Percentiles rank a stretch among this genome's conserved stretches.
These are phyloP conservation scores for Ceyx erithaca DNA, from an alignment of 2,797 vertebrate species.

Conservation along the genomic window DNA sequence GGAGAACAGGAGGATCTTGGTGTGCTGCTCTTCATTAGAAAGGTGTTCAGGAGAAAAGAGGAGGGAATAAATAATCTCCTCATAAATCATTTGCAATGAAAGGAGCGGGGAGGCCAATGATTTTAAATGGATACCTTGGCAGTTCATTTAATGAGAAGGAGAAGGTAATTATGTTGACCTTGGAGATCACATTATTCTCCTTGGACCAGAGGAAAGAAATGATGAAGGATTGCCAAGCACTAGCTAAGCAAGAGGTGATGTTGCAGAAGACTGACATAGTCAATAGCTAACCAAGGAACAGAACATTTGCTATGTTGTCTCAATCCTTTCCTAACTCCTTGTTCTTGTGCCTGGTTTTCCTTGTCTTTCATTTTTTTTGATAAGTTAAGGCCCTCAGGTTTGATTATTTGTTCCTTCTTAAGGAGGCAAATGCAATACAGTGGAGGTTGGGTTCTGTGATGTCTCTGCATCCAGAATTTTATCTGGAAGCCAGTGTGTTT, in stretches of 20 bases:
- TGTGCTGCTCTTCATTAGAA: not conserved
- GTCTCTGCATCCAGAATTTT: not conserved
- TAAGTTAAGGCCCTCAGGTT: not conserved
- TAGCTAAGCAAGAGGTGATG: not conserved
- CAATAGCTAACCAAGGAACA: not conserved
- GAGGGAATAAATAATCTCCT: slow-evolving; percentile 19
- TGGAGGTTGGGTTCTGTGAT: not conserved
- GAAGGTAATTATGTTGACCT: not conserved
- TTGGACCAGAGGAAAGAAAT: not conserved
- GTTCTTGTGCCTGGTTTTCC: not conserved
- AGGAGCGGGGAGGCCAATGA: not conserved
- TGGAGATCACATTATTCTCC: slow-evolving; percentile 9
- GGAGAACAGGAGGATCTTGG: not conserved
- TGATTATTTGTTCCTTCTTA: not conserved
- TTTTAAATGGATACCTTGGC: slow-evolving; percentile 17
- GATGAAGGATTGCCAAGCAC: not conserved
- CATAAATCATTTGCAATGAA: slow-evolving; percentile 16
- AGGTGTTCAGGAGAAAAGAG: not conserved
- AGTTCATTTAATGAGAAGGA: slow-evolving; percentile 35
- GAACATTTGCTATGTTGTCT: not conserved
- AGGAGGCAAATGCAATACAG: not conserved
- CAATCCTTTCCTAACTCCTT: not conserved
- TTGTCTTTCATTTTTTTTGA: not conserved
- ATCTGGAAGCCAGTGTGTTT: not conserved
- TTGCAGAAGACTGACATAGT: not conserved